Base-by-base conservation (phyloP, 2,797 vertebrate genomes). In the Sebastes iracundus region DNA sequence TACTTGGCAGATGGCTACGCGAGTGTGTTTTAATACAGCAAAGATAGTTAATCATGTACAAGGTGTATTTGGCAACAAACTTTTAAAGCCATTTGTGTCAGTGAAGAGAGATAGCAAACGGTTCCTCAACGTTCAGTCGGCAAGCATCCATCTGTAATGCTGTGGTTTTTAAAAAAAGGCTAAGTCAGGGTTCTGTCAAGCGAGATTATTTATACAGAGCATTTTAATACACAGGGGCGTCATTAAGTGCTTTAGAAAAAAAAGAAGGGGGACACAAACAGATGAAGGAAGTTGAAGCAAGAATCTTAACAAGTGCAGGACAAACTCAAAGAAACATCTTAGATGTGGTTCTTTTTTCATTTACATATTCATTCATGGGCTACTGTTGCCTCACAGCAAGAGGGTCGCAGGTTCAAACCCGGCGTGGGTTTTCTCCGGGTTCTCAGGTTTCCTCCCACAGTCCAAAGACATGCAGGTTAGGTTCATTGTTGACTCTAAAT, bases 1-100 rank as follows among this genome's bases (percentile, higher is more conserved):
- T 94, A 96, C 95, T 97, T 97, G 97, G 97, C 97, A 98, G 97
- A 97, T 96, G 96, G 97, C 95, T 96, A 94, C 91, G 91, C 89
- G 85, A 94, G 96, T 97, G 96, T 96, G 95, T 96, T 97, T 97
- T 97, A 97, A 97, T 97, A 96, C 95, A 95, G 96, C 96, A 96
- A 96, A 97, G 96, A 97, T 93, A 96, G 95, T 97, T 97, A 96
- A 97, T 98, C 96, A 97, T 97, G 96, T 96, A 94, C 95, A 97
- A 97, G 97, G 96, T 97, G 94, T 96, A 95, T 93, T 92, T 90
- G 83, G 96, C 95, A 96, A 96, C 94, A 95, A 96, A 97, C 94
- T 95, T 96, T 96, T 96, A 95, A 94, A 93, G 93, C 92, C 90
- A 88, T 90, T 95, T 93, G 94, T 94, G 95, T 94, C 92, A 92